phyloP scores from a whole-genome alignment of 2,888 invertebrate species.

The Metalampra italica region DNA sequence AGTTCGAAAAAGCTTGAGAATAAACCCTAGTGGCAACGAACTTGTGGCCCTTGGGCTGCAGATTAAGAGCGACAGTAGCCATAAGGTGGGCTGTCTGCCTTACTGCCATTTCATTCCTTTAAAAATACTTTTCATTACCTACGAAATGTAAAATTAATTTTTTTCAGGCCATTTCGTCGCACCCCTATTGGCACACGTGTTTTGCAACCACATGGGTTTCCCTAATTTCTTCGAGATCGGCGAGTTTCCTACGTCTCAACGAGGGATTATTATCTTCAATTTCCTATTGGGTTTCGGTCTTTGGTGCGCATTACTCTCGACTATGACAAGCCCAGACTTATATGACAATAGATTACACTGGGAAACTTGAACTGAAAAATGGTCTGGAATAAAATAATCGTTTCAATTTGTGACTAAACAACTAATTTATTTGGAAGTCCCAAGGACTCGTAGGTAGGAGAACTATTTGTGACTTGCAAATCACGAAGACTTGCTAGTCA shows the following conservation, averaged over 20 bases:
- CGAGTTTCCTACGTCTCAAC: conserved; percentile 64
- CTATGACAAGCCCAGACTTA: conserved; percentile 84
- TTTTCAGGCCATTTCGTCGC: conserved; percentile 90
- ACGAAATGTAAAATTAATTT: background rate
- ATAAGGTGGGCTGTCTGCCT: too few species aligned
- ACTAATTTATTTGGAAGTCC: background rate
- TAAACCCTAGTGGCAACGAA: too few species aligned
- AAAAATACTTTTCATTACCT: too few species aligned
- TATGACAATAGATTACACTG: conserved; percentile 81
- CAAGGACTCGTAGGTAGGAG: too few species aligned
- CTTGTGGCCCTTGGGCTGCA: too few species aligned
- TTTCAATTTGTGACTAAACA: background rate
- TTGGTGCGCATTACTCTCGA: conserved; percentile 87
- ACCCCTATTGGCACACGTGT: conserved; percentile 92
- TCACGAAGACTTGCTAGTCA: too few species aligned
- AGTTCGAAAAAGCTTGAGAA: too few species aligned
- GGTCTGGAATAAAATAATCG: background rate
- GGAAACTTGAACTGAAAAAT: conserved; percentile 44
- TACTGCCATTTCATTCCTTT: too few species aligned
- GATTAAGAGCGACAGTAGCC: too few species aligned
- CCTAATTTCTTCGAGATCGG: conserved; percentile 86
- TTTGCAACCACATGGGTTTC: conserved; percentile 98
- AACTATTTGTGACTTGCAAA: too few species aligned
- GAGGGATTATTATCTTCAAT: conserved; percentile 80
- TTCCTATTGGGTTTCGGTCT: conserved; percentile 86